Percentiles rank a stretch among this genome's conserved stretches.
These are phyloP conservation scores for Periphyllus acericola DNA, from an alignment of 2,888 invertebrate species.

Conservation along the genomic window DNA sequence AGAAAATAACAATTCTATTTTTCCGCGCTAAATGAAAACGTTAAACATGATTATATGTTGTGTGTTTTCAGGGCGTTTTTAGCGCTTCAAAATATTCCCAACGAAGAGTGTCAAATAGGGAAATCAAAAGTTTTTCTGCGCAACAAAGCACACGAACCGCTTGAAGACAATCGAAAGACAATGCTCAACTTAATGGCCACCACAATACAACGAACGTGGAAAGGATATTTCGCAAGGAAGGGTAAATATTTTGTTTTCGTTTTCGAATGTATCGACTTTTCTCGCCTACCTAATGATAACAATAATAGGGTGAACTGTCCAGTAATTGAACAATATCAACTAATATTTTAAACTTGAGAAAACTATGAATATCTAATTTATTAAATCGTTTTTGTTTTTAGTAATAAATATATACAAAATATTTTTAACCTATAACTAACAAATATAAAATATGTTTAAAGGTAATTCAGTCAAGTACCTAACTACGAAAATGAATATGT, in stretches of 20 bases:
- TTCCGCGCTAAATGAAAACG: background rate
- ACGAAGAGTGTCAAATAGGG: slow-evolving; percentile 88
- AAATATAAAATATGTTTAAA: no score
- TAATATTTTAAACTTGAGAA: no score
- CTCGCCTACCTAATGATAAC: background rate
- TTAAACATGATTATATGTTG: slow-evolving; percentile 6
- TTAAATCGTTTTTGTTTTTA: no score
- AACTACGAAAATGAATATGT: no score
- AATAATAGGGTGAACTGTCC: no score
- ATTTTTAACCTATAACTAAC: no score
- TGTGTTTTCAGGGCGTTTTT: slow-evolving; percentile 69
- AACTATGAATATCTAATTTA: no score
- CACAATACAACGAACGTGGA: slow-evolving; percentile 80
- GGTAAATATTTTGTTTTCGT: slow-evolving; percentile 66
- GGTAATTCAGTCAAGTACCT: no score
- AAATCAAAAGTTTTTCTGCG: slow-evolving; percentile 87
- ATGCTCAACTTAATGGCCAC: slow-evolving; percentile 78
- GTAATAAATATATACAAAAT: no score
- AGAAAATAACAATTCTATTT: slow-evolving; percentile 62
- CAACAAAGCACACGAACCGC: slow-evolving; percentile 82
- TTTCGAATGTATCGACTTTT: background rate
- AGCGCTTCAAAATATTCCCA: slow-evolving; percentile 75
- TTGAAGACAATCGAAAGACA: slow-evolving; percentile 81
- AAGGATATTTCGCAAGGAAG: slow-evolving; percentile 74
- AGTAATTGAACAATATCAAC: no score